Percentiles rank a stretch among this genome's conserved stretches.
phyloP scores from a whole-genome alignment of 2,888 invertebrate genomes.

The Leucania comma region DNA sequence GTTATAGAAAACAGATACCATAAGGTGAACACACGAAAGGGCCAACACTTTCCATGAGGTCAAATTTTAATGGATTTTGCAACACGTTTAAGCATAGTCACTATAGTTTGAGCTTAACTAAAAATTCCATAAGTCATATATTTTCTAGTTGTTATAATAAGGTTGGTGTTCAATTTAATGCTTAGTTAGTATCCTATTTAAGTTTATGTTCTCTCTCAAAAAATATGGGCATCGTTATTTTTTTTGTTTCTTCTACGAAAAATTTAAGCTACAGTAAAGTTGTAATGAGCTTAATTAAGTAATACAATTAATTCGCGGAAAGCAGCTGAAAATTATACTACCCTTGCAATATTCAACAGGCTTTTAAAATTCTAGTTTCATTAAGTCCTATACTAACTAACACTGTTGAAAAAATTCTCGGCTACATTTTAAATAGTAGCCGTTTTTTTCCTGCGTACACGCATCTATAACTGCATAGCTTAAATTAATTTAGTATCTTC shows the following conservation, averaged over 20 bases:
- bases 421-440: conserved; percentile 38
- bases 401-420: conserved; percentile 43
- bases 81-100: conserved; percentile 9
- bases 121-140: conserved; percentile 7
- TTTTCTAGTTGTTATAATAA: background rate
- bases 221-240: too few species aligned
- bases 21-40: conserved; percentile 15
- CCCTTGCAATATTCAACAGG: conserved; percentile 32
- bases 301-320: conserved; percentile 41
- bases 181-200: background rate
- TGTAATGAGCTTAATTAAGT: conserved; percentile 14
- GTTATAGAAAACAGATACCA: conserved; percentile 56
- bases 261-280: background rate
- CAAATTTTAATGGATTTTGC: conserved; percentile 56
- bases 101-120: conserved; percentile 20
- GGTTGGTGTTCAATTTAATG: background rate
- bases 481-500: conserved; percentile 65
- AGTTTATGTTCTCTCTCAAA: background rate
- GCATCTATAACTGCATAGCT: conserved; percentile 53
- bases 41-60: conserved; percentile 53
- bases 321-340: conserved; percentile 54
- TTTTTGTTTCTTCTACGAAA: background rate
- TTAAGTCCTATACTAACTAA: conserved; percentile 40
- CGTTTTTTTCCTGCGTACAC: conserved; percentile 48
- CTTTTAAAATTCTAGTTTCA: conserved; percentile 55